Conservation (phyloP, 2,113 vertebrate species). For the Danio rerio region GRCz12tu NC_133198.1:16100001-16100500, state of each 20-base stretch:
- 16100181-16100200: conserved; percentile 32
- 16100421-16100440: neutral
- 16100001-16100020: conserved; percentile 75
- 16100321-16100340: conserved; percentile 28
- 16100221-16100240: neutral
- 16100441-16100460: too few relatives aligned
- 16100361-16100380: neutral
- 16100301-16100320: conserved; percentile 33
- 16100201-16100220: neutral
- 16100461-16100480: too few relatives aligned
- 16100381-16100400: neutral
- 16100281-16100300: conserved; percentile 21
- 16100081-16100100: conserved; percentile 68
- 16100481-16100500: too few relatives aligned
- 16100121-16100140: conserved; percentile 73
- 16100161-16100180: neutral
- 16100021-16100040: conserved; percentile 82
- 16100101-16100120: conserved; percentile 67
- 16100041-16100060: conserved; percentile 83
- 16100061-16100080: conserved; percentile 73
- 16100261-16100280: conserved; percentile 29
- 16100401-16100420: conserved; percentile 16
- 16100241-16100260: conserved; percentile 38
- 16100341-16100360: conserved; percentile 15
- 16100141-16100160: conserved; percentile 60